Conservation (phyloP, 1,140 invertebrate genomes). For the Caenorhabditis tropicalis region DNA sequence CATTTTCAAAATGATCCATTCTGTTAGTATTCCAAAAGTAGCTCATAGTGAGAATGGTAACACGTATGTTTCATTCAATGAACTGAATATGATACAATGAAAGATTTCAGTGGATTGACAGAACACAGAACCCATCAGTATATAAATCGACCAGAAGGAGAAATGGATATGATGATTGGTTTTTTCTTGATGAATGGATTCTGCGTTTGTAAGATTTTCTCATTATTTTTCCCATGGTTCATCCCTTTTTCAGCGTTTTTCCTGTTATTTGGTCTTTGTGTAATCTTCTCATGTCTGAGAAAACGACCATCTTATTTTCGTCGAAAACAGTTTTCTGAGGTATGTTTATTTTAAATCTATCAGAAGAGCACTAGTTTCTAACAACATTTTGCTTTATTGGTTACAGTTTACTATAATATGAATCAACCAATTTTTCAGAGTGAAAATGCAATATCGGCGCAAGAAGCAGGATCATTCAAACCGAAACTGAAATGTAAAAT, state of each 20-base stretch:
- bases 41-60: slow-evolving; percentile 17
- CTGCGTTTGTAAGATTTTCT: slow-evolving; percentile 60
- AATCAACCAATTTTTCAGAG: too few relatives aligned
- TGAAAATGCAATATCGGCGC: background rate
- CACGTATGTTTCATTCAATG: background rate
- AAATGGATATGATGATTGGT: slow-evolving; percentile 65
- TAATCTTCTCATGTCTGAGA: slow-evolving; percentile 55
- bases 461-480: background rate
- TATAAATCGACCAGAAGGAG: slow-evolving; percentile 57
- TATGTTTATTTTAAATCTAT: background rate
- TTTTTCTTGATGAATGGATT: slow-evolving; percentile 67
- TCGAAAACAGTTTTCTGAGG: slow-evolving; percentile 16
- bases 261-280: slow-evolving; percentile 56
- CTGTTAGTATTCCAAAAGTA: slow-evolving; percentile 12
- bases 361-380: background rate
- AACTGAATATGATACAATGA: background rate
- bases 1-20: slow-evolving; percentile 4
- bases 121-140: slow-evolving; percentile 50
- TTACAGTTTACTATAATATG: too few relatives aligned
- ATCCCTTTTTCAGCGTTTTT: slow-evolving; percentile 59
- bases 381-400: too few relatives aligned
- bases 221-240: too few relatives aligned
- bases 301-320: slow-evolving; percentile 50
- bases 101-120: slow-evolving; percentile 38
- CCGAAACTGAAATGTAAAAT: slow-evolving; percentile 25